Evolutionary conservation across 2,888 invertebrate species (phyloP).

Genomic region (Cylindroiulus punctatus): DNA sequence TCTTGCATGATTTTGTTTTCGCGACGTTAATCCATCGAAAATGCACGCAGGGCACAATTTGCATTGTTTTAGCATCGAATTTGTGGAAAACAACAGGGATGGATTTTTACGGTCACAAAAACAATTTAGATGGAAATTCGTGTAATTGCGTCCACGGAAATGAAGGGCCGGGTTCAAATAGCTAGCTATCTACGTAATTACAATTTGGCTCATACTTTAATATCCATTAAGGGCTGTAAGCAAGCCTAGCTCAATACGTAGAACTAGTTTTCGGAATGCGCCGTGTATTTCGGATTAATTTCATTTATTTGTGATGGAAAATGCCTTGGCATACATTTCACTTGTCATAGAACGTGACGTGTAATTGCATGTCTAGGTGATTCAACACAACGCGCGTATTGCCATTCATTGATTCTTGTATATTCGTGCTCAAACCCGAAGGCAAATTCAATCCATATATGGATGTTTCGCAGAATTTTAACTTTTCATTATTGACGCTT

Average conservation of each 20-base stretch:
- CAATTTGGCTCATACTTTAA: background rate
- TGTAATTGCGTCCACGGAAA: background rate
- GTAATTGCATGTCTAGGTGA: slow-evolving; percentile 25
- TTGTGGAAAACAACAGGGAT: too few species aligned
- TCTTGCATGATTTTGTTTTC: too few species aligned
- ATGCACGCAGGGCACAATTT: too few species aligned
- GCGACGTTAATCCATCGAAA: too few species aligned
- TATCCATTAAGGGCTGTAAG: background rate
- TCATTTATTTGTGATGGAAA: background rate
- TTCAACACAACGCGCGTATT: background rate
- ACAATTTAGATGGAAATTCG: background rate
- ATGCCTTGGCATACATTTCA: slow-evolving; percentile 43
- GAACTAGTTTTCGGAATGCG: background rate
- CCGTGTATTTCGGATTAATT: background rate
- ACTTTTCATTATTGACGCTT: slow-evolving; percentile 11
- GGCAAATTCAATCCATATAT: slow-evolving; percentile 29
- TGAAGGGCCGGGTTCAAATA: slow-evolving; percentile 22
- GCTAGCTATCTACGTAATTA: slow-evolving; percentile 4
- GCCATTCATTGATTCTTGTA: slow-evolving; percentile 5
- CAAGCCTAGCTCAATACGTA: background rate
- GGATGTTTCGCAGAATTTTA: slow-evolving; percentile 31
- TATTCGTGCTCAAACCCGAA: slow-evolving; percentile 6
- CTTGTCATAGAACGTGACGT: slow-evolving; percentile 20
- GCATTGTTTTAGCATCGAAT: too few species aligned
- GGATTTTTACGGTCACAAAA: background rate